Conservation (phyloP, 2,888 invertebrate species). For the Drosophila paranaensis region DNA sequence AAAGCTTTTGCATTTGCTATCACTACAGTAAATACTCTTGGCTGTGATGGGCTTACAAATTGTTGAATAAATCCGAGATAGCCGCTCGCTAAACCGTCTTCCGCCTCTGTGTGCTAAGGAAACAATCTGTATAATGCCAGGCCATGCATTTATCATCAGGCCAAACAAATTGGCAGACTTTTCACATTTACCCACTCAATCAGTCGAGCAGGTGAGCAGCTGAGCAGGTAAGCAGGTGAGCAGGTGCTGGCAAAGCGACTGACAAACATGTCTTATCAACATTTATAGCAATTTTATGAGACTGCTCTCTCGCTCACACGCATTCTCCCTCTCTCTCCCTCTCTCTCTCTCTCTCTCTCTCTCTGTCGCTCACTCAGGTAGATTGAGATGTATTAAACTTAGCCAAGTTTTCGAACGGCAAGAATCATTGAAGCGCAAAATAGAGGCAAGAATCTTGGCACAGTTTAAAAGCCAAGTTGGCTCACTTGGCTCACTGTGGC, state of each 20-base stretch:
- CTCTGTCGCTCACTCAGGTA: constrained; percentile 5
- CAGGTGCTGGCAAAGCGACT: constrained; percentile 37
- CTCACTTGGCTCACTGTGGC: constrained; percentile 4
- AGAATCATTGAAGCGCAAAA: constrained; percentile 63
- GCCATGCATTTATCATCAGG: constrained; percentile 53
- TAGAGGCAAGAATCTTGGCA: constrained; percentile 71
- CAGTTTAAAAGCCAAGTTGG: constrained; percentile 33
- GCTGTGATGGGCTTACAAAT: constrained; percentile 37
- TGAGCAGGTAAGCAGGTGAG: constrained; percentile 33
- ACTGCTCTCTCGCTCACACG: background rate
- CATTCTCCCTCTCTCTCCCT: background rate
- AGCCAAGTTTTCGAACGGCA: constrained; percentile 36
- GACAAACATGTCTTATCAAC: constrained; percentile 76
- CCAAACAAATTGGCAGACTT: constrained; percentile 48
- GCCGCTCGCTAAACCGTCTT: constrained; percentile 20
- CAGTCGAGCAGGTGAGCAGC: constrained; percentile 13
- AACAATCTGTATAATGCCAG: constrained; percentile 51
- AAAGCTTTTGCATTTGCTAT: constrained; percentile 3
- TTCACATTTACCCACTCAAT: constrained; percentile 19
- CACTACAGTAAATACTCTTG: background rate
- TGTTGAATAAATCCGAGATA: constrained; percentile 33
- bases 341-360: constrained; percentile 4
- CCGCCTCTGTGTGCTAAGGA: constrained; percentile 38
- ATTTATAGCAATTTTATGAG: constrained; percentile 71
- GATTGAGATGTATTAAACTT: constrained; percentile 41